Percentiles rank a stretch among this genome's conserved stretches.
phyloP scores from a whole-genome alignment of 2,797 vertebrate species.

The Fundulus diaphanus region DNA sequence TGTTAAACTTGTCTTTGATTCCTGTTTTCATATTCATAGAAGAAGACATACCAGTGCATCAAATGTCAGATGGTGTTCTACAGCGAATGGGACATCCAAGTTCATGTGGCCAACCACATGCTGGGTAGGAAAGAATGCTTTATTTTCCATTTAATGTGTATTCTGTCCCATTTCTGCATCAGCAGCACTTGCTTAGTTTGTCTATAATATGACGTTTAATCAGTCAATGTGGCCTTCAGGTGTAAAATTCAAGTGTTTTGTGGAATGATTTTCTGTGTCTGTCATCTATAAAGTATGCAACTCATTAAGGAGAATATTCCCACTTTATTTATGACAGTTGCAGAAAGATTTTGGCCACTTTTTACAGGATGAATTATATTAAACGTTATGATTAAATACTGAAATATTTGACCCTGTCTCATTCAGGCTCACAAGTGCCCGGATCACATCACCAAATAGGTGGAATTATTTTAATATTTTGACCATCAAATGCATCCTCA shows the following conservation, averaged over 20 bases:
- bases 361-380: constrained; percentile 49
- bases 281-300: constrained; percentile 31
- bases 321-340: constrained; percentile 41
- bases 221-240: constrained; percentile 38
- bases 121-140: constrained; percentile 88
- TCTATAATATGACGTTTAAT: constrained; percentile 29
- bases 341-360: constrained; percentile 37
- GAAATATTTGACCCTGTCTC: constrained; percentile 78
- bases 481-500: constrained; percentile 73
- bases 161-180: constrained; percentile 47
- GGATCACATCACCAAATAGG: constrained; percentile 80
- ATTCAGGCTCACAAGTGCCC: constrained; percentile 78
- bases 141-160: constrained; percentile 39
- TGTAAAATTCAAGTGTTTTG: constrained; percentile 44
- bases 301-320: constrained; percentile 32
- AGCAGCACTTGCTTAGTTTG: constrained; percentile 33
- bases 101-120: constrained; percentile 99
- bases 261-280: constrained; percentile 40
- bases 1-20: constrained; percentile 5
- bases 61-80: constrained; percentile 99
- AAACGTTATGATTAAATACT: constrained; percentile 67
- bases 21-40: constrained; percentile 81
- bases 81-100: constrained; percentile 99
- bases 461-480: constrained; percentile 80
- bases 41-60: constrained; percentile 99